Evolutionary conservation across 2,113 vertebrate species (phyloP), one percentile per base, ranked within the genome.

Genomic region (cat (Felis catus)): DNA sequence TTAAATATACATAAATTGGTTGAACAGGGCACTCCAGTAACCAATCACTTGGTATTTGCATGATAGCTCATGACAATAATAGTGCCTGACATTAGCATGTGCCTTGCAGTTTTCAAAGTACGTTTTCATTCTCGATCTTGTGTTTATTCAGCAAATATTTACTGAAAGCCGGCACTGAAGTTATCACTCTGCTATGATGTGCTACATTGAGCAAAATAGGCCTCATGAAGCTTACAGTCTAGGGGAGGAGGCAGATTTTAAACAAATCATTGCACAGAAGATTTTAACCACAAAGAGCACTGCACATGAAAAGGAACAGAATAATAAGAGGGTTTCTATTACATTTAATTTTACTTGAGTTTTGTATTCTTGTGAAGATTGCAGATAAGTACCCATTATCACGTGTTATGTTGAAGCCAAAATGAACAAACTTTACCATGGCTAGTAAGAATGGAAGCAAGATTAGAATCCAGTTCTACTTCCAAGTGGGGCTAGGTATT

Each of bases 1-100:
- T 97, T 83, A 90, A 95, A 95, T 93, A 92, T 58, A 10, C 71
- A 29, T 14, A 91, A 94, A 85, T 87, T 92, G 74, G 63, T 71
- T 76, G 88, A 96, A 78, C 92, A 90, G 80, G 70, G 83, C 68
- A 84, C 70, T n/a, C 48, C 48, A n/a, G 41, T 48, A 79, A 94
- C 89, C 55, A 95, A 70, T 91, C 95, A 84, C 66, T 95, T 90
- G 31, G 48, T 94, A 89, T 96, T 94, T 96, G 61, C 15, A 25
- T 81, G 73, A 89, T 33, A 31, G 70, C 91, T 97, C 31, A 63
- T 91, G 93, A 89, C 91, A 96, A 51, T 90, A 78, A 83, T 96
- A 53, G 14, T 41, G 71, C 70, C 53, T 98, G 94, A 92, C 94
- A 85, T 65, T 92, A 81, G 39, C n/a, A 73, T 41, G 61, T 81